Conservation (phyloP, 2,797 vertebrate species). For the Chelmon rostratus region DNA sequence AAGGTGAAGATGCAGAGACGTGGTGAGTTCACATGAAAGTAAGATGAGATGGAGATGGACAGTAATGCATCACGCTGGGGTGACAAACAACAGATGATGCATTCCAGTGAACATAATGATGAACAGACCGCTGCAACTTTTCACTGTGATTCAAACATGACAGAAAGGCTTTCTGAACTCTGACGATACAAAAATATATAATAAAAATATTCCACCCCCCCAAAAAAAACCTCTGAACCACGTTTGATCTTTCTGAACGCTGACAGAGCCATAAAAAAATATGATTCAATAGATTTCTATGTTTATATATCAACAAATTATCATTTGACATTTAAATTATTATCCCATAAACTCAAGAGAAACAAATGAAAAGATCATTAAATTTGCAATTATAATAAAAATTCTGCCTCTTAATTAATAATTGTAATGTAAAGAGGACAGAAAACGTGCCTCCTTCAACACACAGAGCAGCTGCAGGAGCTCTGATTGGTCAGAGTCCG, state of each 20-base stretch:
- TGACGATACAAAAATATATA: no score
- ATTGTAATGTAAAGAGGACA: no score
- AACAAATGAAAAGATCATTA: no score
- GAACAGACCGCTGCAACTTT: slow-evolving; percentile 13
- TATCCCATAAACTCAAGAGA: no score
- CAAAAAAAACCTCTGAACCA: background rate
- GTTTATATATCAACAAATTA: no score
- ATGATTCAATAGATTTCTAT: background rate
- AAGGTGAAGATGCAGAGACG: slow-evolving; percentile 51
- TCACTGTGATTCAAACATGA: slow-evolving; percentile 21
- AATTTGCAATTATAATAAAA: no score
- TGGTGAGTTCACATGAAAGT: slow-evolving; percentile 36
- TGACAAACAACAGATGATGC: slow-evolving; percentile 53
- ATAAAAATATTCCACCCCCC: background rate
- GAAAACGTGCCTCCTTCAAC: no score
- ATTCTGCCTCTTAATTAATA: no score
- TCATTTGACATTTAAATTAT: no score
- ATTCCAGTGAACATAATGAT: slow-evolving; percentile 60
- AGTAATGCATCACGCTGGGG: slow-evolving; percentile 42
- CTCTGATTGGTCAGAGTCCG: no score
- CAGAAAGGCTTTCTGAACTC: background rate
- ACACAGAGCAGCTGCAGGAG: no score
- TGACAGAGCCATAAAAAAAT: background rate
- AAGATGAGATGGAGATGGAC: slow-evolving; percentile 57
- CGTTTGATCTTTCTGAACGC: slow-evolving; percentile 10